Evolutionary conservation across 2,888 invertebrate species (phyloP), one percentile per base, ranked within the genome.

Genomic region (Phortica okadai): DNA sequence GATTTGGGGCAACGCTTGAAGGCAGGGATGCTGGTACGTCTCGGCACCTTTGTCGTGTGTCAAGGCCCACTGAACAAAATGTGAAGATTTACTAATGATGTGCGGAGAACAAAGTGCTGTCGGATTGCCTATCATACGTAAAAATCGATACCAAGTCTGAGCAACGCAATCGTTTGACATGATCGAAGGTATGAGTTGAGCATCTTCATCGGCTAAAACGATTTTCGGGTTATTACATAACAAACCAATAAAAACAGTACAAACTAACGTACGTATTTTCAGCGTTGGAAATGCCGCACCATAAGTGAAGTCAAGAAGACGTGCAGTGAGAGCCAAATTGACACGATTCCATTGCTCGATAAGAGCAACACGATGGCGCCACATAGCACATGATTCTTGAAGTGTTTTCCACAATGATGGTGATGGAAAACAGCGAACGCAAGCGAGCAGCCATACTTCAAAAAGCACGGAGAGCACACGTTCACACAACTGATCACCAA

Each of bases 401-500:
- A 99, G 92, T 0, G 98, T 98, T 90, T 98, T 97, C 98, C 98
- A 99, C 82, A 98, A 92, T 1, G 98, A 96, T 6, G 99, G 99
- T 4, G 98, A 95, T 0, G 99, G 99, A 92, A 99, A 99, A 89
- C 97, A 97, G 80, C 93, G 92, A 73, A 93, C 93, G 79, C 93
- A 94, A 0, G 94, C 93, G 77, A 93, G 82, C 54, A 93, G 90
- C 94, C 93, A 93, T 74, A 97, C 95, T 92, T 98, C 97, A 91
- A 99, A 97, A 75, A 99, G 93, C 54, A 98, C 98, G 82, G 97
- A 97, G 6, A 99, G 93, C 74, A 99, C 97, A 54, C 99, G 93
- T 91, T 98, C 98, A 90, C 98, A 98, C 66, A 99, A 93, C 90
- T 98, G 98, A 90, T 98, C 98, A 0, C 97, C 97, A n/a, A 97